Conservation (phyloP, 2,113 vertebrate species). For the Odontesthes bonariensis region DNA sequence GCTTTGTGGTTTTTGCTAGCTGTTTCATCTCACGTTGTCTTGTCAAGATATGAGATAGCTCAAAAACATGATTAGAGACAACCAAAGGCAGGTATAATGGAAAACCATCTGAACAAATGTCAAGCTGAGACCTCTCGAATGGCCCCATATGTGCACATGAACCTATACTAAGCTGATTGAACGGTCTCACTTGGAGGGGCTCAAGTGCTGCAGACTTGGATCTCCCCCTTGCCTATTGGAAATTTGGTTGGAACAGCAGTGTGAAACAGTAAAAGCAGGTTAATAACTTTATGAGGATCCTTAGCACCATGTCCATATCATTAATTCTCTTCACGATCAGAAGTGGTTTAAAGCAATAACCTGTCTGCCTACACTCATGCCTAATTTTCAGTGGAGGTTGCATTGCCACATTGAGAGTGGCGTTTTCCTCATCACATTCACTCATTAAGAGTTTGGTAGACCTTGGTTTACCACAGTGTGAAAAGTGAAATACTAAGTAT, state of each 20-base stretch:
- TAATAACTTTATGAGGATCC: slow-evolving; percentile 70
- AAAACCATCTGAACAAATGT: slow-evolving; percentile 35
- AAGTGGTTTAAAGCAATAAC: slow-evolving; percentile 65
- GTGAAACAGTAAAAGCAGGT: slow-evolving; percentile 58
- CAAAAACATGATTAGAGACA: slow-evolving; percentile 11
- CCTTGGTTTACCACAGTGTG: slow-evolving; percentile 6
- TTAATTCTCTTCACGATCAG: slow-evolving; percentile 63
- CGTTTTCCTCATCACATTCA: slow-evolving; percentile 27
- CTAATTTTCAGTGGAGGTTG: slow-evolving; percentile 38
- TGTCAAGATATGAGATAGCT: neutral
- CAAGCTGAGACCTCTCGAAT: slow-evolving; percentile 67
- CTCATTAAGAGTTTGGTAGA: slow-evolving; percentile 13
- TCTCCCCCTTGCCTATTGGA: slow-evolving; percentile 79
- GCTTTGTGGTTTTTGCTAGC: neutral
- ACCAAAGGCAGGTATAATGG: neutral
- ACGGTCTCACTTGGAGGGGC: slow-evolving; percentile 82
- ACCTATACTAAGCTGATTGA: slow-evolving; percentile 88
- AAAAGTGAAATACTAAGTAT: neutral
- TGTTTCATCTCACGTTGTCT: neutral
- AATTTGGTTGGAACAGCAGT: slow-evolving; percentile 52
- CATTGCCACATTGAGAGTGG: neutral
- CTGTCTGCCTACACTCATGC: slow-evolving; percentile 32
- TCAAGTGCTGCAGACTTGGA: slow-evolving; percentile 72
- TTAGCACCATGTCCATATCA: slow-evolving; percentile 68
- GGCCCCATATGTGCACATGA: slow-evolving; percentile 81